A percentile compares a stretch with the other conserved stretches of the same genome.
Evolutionary conservation across 2,113 vertebrate genomes (phyloP).

Genomic region (Saccopteryx bilineata): DNA sequence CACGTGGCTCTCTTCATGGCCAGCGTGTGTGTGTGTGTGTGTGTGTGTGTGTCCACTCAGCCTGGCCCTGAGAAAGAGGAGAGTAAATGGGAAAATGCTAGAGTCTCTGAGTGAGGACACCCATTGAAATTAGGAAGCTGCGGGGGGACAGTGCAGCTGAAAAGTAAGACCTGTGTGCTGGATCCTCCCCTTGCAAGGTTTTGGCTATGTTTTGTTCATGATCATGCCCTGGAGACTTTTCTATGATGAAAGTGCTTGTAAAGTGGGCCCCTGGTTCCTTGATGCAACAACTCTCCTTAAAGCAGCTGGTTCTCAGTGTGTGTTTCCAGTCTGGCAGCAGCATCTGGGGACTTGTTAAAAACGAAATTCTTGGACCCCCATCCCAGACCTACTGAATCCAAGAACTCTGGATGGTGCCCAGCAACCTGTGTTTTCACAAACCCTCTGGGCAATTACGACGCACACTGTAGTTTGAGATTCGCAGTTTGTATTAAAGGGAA

Average conservation of each 20-base stretch:
- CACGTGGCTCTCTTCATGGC: not conserved
- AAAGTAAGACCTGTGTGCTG: not conserved
- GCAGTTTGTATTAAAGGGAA: not conserved
- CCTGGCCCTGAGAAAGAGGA: not conserved
- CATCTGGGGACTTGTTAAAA: not conserved
- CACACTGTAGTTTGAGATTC: not conserved
- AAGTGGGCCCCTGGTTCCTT: not conserved
- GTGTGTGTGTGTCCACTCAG: not conserved
- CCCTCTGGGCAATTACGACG: not conserved
- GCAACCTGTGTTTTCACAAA: not conserved
- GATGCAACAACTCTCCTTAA: not conserved
- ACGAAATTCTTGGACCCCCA: not conserved
- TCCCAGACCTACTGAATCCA: not conserved
- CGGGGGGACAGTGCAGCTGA: not conserved
- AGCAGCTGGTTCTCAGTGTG: not conserved
- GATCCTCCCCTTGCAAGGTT: not conserved
- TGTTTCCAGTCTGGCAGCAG: not conserved
- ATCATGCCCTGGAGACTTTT: not conserved
- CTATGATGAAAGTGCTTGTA: not conserved
- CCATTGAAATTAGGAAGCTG: not conserved
- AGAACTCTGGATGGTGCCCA: not conserved
- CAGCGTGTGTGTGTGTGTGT: no score
- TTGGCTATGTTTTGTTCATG: not conserved
- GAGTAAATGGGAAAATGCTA: not conserved
- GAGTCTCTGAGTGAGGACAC: not conserved